These are phyloP conservation scores for Corythucha ciliata DNA, from an alignment of 2,888 invertebrate genomes.

Conservation along the genomic window DNA sequence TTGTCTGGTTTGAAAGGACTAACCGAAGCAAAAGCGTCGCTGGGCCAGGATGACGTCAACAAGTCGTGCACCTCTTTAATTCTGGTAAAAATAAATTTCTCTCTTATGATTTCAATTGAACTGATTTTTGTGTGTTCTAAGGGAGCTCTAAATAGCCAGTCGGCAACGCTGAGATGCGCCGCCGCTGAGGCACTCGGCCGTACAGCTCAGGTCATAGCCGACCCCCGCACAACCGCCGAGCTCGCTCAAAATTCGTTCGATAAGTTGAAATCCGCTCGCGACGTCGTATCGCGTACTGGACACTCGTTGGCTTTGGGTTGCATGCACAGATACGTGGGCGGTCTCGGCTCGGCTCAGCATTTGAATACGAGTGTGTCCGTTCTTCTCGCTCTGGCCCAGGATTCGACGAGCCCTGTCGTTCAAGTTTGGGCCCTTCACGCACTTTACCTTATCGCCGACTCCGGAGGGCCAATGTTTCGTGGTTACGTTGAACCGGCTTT, in stretches of 20 bases:
- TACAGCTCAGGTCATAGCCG: conserved; percentile 80
- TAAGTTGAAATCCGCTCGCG: conserved; percentile 72
- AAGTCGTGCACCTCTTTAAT: conserved; percentile 73
- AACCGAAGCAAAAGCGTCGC: conserved; percentile 72
- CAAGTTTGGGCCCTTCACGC: conserved; percentile 98
- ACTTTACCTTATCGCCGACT: conserved; percentile 88
- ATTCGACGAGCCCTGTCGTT: conserved; percentile 84
- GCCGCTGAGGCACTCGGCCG: conserved; percentile 92
- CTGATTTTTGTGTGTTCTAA: conserved; percentile 38
- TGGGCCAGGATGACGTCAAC: conserved; percentile 84
- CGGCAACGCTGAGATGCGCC: conserved; percentile 77
- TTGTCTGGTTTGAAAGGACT: conserved; percentile 79
- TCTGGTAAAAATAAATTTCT: conserved; percentile 47
- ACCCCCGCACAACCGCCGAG: conserved; percentile 78
- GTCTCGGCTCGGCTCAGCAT: conserved; percentile 92
- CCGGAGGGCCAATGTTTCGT: conserved; percentile 98
- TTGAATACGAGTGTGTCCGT: conserved; percentile 90
- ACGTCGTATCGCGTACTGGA: conserved; percentile 75
- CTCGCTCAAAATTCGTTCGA: conserved; percentile 84
- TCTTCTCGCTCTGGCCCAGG: conserved; percentile 86
- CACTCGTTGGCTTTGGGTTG: conserved; percentile 92
- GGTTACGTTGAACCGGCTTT: conserved; percentile 93
- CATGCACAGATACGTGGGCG: conserved; percentile 84
- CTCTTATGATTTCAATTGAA: conserved; percentile 1
- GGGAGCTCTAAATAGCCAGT: conserved; percentile 63